Base-by-base conservation (phyloP, 1,140 invertebrate genomes). In the silkworm (Bombyx mori) region DNA sequence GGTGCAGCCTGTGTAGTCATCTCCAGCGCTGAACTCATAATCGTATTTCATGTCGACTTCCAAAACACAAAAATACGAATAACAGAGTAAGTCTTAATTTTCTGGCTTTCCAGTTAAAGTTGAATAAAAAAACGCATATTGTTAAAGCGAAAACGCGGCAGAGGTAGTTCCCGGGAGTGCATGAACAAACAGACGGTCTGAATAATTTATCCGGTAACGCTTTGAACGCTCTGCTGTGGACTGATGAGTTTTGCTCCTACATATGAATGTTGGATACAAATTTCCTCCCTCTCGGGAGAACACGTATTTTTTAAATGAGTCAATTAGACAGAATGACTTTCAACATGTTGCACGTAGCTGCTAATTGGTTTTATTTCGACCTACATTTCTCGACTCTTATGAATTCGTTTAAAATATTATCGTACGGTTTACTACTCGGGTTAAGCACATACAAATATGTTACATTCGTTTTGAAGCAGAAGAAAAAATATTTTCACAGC, bases 131-230 rank as follows among this genome's bases (percentile, higher is more conserved):
- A 35, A 35, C 26, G 26, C 26, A 35, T 35, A 35, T 48, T 49
- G 12, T 49, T 22, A 10, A 7, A 7, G 48, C 48, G 8, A 49
- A 49, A 9, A 12, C 22, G n/a, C 9, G 48, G 50, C 12, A 9
- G 44, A 55, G 49, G 47, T 44, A 47, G 56, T 10, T 57, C 58
- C 47, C 56, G 7, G 44, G 61, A 44, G 61, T 61, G 51, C 57
- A 53, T 58, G 54, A 48, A 60, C 56, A 57, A 62, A 62, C 61
- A 66, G 57, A 55, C 57, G 54, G 43, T 58, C 52, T 75, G 68
- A 71, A 73, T 75, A 69, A 73, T 73, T 73, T 65, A 73, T 57
- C 55, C 51, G 57, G 68, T 44, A 60, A 63, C 64, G 65, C 66
- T 72, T 70, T 71, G 67, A 61, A 57, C 56, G 50, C 44, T 52